Percentiles rank a stretch among this genome's conserved stretches.
Evolutionary conservation across 2,888 invertebrate species (phyloP).

Genomic region (Junonia oenone): DNA sequence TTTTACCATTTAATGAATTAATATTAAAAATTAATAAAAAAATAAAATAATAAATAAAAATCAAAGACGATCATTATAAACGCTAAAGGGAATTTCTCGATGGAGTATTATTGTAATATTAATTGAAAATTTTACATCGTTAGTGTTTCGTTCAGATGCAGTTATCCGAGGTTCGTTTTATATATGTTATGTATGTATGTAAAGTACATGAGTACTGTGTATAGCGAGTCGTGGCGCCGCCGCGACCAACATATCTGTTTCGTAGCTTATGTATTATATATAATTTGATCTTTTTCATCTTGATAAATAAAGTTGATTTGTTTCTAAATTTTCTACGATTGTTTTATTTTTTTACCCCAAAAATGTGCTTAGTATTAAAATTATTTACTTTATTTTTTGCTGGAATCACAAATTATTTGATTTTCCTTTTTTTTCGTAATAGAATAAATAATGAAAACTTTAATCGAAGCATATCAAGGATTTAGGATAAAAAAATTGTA

Average conservation of each 20-base stretch:
- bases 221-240: slow-evolving; percentile 21
- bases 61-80: slow-evolving; percentile 63
- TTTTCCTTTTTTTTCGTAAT: too few species aligned
- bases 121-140: slow-evolving; percentile 63
- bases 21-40: slow-evolving; percentile 42
- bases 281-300: slow-evolving; percentile 78
- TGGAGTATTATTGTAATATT: slow-evolving; percentile 54
- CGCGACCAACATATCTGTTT: slow-evolving; percentile 61
- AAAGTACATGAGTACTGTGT: not conserved
- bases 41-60: slow-evolving; percentile 38
- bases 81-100: slow-evolving; percentile 58
- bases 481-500: too few species aligned
- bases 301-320: slow-evolving; percentile 79
- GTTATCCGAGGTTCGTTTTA: slow-evolving; percentile 47
- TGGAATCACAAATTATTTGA: too few species aligned
- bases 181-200: slow-evolving; percentile 43
- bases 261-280: slow-evolving; percentile 68
- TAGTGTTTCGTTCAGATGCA: slow-evolving; percentile 49
- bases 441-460: too few species aligned
- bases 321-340: slow-evolving; percentile 71
- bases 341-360: slow-evolving; percentile 31
- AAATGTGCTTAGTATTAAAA: not conserved
- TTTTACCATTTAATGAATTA: slow-evolving; percentile 68
- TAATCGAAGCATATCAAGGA: too few species aligned
- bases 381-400: not conserved